These are phyloP conservation scores for Drosophila prosaltans DNA, from an alignment of 1,140 invertebrate genomes.

Conservation along the genomic window DNA sequence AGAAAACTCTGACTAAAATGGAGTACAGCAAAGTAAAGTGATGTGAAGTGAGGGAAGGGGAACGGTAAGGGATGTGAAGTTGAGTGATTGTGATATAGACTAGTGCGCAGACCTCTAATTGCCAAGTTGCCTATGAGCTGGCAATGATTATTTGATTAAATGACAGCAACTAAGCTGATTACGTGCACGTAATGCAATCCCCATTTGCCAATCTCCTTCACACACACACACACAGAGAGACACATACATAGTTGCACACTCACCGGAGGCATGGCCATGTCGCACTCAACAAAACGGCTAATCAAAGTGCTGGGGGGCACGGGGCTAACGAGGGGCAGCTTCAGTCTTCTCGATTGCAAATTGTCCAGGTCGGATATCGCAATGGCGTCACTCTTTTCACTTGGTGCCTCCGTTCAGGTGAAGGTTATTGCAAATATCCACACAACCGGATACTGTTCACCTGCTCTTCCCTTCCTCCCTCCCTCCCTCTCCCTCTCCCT, in stretches of 20 bases:
- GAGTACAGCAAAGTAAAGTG: background rate
- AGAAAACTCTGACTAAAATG: background rate
- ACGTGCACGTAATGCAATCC: conserved; percentile 24
- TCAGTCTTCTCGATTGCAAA: conserved; percentile 17
- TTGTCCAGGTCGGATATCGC: conserved; percentile 21
- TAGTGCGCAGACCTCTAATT: conserved; percentile 6
- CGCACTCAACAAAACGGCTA: conserved; percentile 19
- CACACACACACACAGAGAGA: background rate
- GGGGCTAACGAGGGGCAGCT: background rate
- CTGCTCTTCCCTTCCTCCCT: background rate
- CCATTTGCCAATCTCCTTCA: conserved; percentile 1
- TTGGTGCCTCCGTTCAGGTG: conserved; percentile 1
- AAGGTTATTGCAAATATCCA: conserved; percentile 15
- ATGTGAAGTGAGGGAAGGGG: background rate
- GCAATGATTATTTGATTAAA: conserved; percentile 31
- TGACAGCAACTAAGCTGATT: conserved; percentile 33
- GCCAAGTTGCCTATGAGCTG: conserved; percentile 18
- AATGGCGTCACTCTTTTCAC: conserved; percentile 16
- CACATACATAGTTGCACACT: background rate
- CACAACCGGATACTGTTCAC: background rate
- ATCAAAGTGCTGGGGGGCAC: background rate
- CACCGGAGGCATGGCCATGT: background rate
- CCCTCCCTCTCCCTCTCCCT: no score
- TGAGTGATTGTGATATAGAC: no score
- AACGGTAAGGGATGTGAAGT: no score